Conservation (phyloP, 2,113 vertebrate genomes). For the Tinamus guttatus region DNA sequence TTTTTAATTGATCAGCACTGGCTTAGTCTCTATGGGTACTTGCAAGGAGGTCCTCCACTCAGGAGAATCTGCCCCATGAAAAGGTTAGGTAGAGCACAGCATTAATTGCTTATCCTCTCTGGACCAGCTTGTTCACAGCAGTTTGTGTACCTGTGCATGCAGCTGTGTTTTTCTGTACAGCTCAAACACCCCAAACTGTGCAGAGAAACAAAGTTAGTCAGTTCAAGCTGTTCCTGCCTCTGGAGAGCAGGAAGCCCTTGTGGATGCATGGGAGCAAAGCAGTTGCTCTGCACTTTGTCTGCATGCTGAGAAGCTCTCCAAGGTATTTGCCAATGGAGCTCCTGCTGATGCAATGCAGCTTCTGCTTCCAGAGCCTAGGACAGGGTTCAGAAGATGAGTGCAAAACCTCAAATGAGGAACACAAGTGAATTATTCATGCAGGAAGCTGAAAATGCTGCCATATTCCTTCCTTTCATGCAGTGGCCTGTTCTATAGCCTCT, state of each 20-base stretch:
- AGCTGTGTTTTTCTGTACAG: fast-evolving
- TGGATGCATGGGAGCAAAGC: neutral
- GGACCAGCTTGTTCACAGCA: neutral
- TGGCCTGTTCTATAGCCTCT: neutral
- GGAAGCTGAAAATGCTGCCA: neutral
- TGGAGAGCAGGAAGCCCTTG: no score
- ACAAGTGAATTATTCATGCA: neutral
- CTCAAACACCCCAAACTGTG: neutral
- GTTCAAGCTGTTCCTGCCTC: neutral
- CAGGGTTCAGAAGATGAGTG: neutral
- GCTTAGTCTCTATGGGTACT: neutral
- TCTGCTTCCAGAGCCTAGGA: neutral
- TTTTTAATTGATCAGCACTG: neutral
- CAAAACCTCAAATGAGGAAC: neutral
- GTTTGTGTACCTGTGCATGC: fast-evolving
- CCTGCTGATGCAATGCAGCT: neutral
- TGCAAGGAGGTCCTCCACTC: neutral
- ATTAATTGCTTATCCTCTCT: fast-evolving
- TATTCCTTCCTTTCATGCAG: neutral
- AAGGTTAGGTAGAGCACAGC: neutral
- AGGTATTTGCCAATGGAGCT: neutral
- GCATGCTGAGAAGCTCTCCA: neutral
- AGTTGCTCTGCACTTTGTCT: neutral
- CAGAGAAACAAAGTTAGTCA: fast-evolving
- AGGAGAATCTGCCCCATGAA: neutral